phyloP scores from a whole-genome alignment of 37 sponge, comb jelly and placozoan species.

The Haliclona indistincta region DNA sequence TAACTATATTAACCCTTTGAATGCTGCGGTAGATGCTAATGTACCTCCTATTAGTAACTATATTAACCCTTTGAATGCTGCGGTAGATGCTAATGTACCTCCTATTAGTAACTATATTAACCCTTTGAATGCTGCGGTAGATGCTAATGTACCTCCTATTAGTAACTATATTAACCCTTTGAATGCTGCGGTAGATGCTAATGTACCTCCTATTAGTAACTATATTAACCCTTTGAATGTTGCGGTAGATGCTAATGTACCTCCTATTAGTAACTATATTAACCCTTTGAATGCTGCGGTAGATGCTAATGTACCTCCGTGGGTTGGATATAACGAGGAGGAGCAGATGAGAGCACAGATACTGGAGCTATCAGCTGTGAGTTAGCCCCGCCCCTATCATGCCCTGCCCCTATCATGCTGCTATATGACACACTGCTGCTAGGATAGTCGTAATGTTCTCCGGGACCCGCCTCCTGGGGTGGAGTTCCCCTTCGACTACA shows the following conservation, averaged over 20 bases:
- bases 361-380: slow-evolving; percentile 87
- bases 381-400: too few species aligned
- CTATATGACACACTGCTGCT: background rate
- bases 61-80: too few species aligned
- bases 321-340: slow-evolving; percentile 98
- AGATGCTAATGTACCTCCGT: slow-evolving; percentile 91
- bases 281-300: background rate
- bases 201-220: slow-evolving; percentile 96
- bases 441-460: slow-evolving; percentile 94
- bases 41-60: too few species aligned
- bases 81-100: slow-evolving; percentile 77
- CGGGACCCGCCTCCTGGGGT: slow-evolving; percentile 94
- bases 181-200: slow-evolving; percentile 46
- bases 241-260: slow-evolving; percentile 68
- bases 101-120: too few species aligned
- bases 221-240: too few species aligned
- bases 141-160: slow-evolving; percentile 91
- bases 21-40: slow-evolving; percentile 52
- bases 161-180: too few species aligned
- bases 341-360: slow-evolving; percentile 97
- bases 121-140: slow-evolving; percentile 20
- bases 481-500: slow-evolving; percentile 87
- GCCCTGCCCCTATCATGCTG: too few species aligned
- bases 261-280: slow-evolving; percentile 5
- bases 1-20: background rate